Evolutionary conservation across 2,797 vertebrate species (phyloP).

Genomic region (Gephyroberyx darwinii): DNA sequence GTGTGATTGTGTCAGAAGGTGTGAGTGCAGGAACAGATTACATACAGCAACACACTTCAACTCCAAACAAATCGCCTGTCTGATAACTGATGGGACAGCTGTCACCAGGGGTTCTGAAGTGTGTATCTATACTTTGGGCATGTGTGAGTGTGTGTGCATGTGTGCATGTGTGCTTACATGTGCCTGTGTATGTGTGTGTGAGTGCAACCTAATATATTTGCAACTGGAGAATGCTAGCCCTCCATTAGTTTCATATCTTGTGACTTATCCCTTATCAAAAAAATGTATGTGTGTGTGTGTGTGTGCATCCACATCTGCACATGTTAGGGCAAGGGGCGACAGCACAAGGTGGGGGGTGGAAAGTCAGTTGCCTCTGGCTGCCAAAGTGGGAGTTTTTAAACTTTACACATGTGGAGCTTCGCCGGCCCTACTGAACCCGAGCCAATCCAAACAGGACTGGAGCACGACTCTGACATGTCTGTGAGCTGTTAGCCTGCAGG

Average conservation of each 20-base stretch:
- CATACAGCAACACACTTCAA: slow-evolving; percentile 1
- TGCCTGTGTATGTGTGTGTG: not conserved
- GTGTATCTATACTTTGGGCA: not conserved
- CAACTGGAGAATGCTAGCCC: too few relatives aligned
- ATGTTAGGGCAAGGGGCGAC: not conserved
- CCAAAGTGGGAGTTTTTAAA: slow-evolving; percentile 35
- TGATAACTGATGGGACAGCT: slow-evolving; percentile 44
- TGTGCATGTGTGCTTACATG: too few relatives aligned
- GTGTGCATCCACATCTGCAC: slow-evolving; percentile 2
- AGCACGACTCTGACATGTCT: slow-evolving; percentile 48
- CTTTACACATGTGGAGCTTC: slow-evolving; percentile 37
- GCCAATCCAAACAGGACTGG: slow-evolving; percentile 64
- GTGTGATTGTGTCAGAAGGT: not conserved
- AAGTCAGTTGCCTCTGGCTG: slow-evolving; percentile 19
- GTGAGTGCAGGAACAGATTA: slow-evolving; percentile 20
- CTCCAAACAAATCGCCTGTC: slow-evolving; percentile 40
- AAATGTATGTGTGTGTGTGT: not conserved
- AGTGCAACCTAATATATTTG: not conserved
- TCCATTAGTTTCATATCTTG: too few relatives aligned
- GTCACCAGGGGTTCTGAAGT: slow-evolving; percentile 10
- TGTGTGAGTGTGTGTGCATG: not conserved
- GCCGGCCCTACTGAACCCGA: slow-evolving; percentile 21
- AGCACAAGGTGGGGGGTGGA: not conserved
- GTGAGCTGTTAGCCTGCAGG: slow-evolving; percentile 39
- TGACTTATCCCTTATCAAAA: too few relatives aligned